Percentiles rank a stretch among this genome's conserved stretches.
Evolutionary conservation across 2,113 vertebrate species (phyloP).

Genomic region (Tychaedon coryphoeus): DNA sequence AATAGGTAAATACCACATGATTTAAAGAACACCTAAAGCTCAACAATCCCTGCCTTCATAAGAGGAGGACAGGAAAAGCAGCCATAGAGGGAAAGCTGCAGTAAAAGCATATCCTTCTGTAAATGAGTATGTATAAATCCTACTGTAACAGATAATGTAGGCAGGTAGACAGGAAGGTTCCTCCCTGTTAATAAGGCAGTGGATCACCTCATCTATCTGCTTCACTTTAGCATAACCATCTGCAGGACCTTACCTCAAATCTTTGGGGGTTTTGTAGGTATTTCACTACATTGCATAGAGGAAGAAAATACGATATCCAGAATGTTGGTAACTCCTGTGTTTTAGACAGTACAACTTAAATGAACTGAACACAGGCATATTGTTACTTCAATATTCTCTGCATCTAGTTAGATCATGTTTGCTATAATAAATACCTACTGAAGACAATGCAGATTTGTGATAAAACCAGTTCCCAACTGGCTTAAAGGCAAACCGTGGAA

Average conservation of each 20-base stretch:
- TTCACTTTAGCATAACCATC: neutral
- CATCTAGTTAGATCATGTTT: neutral
- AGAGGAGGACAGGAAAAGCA: neutral
- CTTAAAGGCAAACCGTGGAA: neutral
- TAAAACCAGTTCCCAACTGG: neutral
- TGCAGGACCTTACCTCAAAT: neutral
- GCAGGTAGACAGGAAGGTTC: neutral
- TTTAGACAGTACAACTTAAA: neutral
- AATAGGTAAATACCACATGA: neutral
- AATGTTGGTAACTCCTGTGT: neutral
- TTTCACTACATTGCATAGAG: neutral
- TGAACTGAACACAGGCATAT: neutral
- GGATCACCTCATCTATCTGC: neutral
- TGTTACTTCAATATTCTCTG: neutral
- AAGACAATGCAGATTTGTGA: neutral
- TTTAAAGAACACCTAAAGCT: constrained; percentile 30
- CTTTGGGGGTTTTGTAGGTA: neutral
- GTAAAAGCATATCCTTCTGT: neutral
- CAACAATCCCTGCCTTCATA: neutral
- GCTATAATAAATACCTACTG: neutral
- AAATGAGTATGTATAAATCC: neutral
- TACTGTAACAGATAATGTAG: neutral
- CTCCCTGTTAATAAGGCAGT: neutral
- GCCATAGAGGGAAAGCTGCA: neutral
- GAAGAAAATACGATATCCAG: neutral